Base-by-base conservation (phyloP, 2,113 vertebrate genomes). In the Dryoscopus gambensis region DNA sequence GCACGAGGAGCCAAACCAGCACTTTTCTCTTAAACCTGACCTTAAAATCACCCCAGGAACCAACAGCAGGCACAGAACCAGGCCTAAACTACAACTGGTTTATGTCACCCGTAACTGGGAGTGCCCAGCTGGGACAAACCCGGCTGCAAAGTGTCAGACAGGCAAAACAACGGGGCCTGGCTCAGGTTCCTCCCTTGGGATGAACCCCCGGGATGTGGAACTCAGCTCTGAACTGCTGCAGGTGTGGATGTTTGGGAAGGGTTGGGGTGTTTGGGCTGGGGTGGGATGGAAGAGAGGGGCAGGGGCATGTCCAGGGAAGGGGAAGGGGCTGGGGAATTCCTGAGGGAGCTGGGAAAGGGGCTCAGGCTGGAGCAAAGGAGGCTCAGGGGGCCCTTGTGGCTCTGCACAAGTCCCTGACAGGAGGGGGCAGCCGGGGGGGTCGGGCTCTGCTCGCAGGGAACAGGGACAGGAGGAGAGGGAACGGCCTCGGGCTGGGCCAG, bases 51-150 rank as follows among this genome's bases (percentile, higher is more conserved):
- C 2, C 22, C 62, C 52, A 4, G 15, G 35, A 21, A 19, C 40
- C 19, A 11, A 2, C 4, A n/a, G 5, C 84, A 55, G 56, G 37
- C 20, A 13, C 17, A 2, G 5, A 52, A 19, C 12, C 3, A 31
- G 76, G 27, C 13, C 55, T 18, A 2, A 63, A 8, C 49, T 2
- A 7, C 21, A 15, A 1, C 40, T 4, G 15, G 4, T 10, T 15
- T 4, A 1, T 31, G 47, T 4, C 40, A 4, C 11, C 46, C 2
- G 0, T 0, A 56, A 1, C 40, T 1, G 9, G 2, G 13, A 74
- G 21, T 5, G 33, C 53, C 1, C 37, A 17, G 31, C 11, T 1
- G 11, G 62, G 6, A 37, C 5, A 21, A 37, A 53, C 3, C 10
- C 0, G 3, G 35, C 31, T 42, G 73, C 44, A 15, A 39, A 49